A percentile compares a stretch with the other conserved stretches of the same genome.
phyloP scores from a whole-genome alignment of 1,140 invertebrate species.

The Wiebesia pumilae region DNA sequence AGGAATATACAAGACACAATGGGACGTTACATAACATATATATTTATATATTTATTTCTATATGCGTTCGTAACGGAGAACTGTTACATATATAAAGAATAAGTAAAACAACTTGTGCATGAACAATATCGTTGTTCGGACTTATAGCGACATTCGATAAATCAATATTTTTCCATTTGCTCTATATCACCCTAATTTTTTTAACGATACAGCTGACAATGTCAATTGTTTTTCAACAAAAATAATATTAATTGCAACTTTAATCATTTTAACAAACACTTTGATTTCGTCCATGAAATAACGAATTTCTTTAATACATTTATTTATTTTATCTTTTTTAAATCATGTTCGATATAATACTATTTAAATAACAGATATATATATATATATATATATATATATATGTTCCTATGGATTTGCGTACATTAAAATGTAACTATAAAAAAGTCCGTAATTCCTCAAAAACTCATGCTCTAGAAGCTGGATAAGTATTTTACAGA shows the following conservation, averaged over 20 bases:
- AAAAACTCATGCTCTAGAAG: conserved; percentile 28
- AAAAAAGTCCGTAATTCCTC: not conserved
- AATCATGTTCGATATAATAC: conserved; percentile 23
- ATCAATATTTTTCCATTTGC: conserved; percentile 9
- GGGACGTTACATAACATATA: conserved; percentile 32
- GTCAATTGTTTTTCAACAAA: conserved; percentile 10
- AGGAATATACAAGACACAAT: conserved; percentile 52
- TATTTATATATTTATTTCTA: not conserved
- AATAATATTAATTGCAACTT: conserved; percentile 29
- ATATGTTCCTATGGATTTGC: conserved; percentile 12
- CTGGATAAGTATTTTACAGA: conserved; percentile 46
- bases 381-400: too few relatives aligned
- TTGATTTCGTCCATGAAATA: conserved; percentile 46
- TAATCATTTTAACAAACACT: conserved; percentile 21
- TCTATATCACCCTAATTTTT: not conserved
- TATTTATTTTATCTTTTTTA: not conserved
- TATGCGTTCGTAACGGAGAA: not conserved
- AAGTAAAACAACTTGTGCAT: conserved; percentile 41
- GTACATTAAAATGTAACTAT: conserved; percentile 26
- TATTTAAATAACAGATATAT: not conserved
- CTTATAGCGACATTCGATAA: conserved; percentile 20
- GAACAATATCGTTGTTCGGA: conserved; percentile 38
- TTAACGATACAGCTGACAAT: conserved; percentile 5
- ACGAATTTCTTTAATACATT: conserved; percentile 36
- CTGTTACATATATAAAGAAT: not conserved